These are phyloP conservation scores for Idaea aversata DNA, from an alignment of 2,888 invertebrate species.

Conservation along the genomic window DNA sequence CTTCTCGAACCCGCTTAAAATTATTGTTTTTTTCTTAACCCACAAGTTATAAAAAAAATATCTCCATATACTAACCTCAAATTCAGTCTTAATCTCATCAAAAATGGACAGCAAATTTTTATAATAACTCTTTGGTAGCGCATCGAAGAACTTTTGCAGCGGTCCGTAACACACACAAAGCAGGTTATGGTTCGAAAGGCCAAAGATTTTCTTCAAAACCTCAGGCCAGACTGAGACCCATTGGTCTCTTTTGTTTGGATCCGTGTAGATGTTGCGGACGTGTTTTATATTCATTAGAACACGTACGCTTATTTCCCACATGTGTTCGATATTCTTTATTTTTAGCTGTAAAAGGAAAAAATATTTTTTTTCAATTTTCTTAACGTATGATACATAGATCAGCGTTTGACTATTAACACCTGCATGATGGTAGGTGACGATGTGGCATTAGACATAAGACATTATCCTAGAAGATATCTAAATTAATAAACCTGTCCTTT, in stretches of 20 bases:
- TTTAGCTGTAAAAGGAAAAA: slow-evolving; percentile 69
- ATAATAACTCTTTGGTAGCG: slow-evolving; percentile 79
- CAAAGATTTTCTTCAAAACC: slow-evolving; percentile 82
- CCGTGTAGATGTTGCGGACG: slow-evolving; percentile 83
- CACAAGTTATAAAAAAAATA: neutral
- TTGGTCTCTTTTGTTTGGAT: slow-evolving; percentile 81
- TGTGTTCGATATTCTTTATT: slow-evolving; percentile 82
- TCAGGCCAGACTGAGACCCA: slow-evolving; percentile 82
- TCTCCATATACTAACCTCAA: slow-evolving; percentile 64
- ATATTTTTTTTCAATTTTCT: too few relatives aligned
- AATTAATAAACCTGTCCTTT: too few relatives aligned
- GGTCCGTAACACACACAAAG: slow-evolving; percentile 83
- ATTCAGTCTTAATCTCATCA: slow-evolving; percentile 81
- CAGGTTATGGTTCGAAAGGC: slow-evolving; percentile 84
- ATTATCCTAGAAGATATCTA: too few relatives aligned
- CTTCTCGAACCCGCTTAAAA: too few relatives aligned
- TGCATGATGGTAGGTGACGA: too few relatives aligned
- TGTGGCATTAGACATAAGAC: neutral
- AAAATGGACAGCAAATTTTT: slow-evolving; percentile 75
- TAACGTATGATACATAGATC: too few relatives aligned
- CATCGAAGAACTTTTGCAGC: slow-evolving; percentile 80
- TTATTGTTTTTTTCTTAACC: neutral
- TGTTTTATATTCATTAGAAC: slow-evolving; percentile 82
- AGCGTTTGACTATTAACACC: too few relatives aligned
- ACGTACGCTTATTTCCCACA: slow-evolving; percentile 81